Evolutionary conservation across 2,888 invertebrate genomes (phyloP), one percentile per base, ranked within the genome.

Genomic region (Dryobotodes eremita): DNA sequence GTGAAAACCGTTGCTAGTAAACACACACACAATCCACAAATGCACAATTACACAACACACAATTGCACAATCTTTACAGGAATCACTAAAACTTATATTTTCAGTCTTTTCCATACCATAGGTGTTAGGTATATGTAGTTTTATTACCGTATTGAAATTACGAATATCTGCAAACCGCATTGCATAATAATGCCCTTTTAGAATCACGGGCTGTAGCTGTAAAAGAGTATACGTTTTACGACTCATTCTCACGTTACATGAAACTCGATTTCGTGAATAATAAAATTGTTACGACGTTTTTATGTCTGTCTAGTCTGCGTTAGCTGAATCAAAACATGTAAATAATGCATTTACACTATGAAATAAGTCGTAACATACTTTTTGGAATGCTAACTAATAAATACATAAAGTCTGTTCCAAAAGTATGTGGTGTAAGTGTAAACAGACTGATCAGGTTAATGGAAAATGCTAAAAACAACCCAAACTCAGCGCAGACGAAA

Each of bases 251-350:
- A 83, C 61, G 55, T 48, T 13, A 42, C n/a, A 8, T 66, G 36
- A 48, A 68, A 68, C 55, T 57, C 61, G n/a, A 26, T 80, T 83
- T 77, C 23, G n/a, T 31, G 48, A 50, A 83, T 26, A 48, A 77
- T 83, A 68, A 83, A 80, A 83, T 31, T 77, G 48, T 83, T 62
- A 80, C 61, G 66, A 62, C 42, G 8, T 48, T 65, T 77, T 80
- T 55, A 80, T 62, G 48, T 17, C 20, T n/a, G 46, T 61, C 61
- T 62, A 55, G 36, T 57, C 6, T 46, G n/a, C 26, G 23, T 50
- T 59, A 53, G 11, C n/a, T 55, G 26, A 53, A 4, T 61, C 15
- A 5, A 80, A 80, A 42, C 23, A 64, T 64, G 42, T 36, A 77
- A 46, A 77, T 65, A 48, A 15, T 6, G 11, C 11, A 36, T 78